Conservation (phyloP, 2,888 invertebrate species). For the Megalurothrips usitatus region DNA sequence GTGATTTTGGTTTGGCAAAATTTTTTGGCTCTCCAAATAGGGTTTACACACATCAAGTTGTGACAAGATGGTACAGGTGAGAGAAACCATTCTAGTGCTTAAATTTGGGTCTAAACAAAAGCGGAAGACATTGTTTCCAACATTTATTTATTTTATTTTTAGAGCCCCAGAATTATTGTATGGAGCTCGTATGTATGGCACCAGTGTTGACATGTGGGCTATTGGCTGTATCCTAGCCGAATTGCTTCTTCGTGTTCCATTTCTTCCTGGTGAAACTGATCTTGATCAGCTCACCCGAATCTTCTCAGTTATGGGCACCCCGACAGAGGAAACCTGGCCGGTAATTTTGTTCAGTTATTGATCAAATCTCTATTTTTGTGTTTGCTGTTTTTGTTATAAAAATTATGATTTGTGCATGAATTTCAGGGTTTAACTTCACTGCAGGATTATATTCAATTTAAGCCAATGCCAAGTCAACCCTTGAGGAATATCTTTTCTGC, state of each 20-base stretch:
- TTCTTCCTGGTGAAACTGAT: slow-evolving; percentile 95
- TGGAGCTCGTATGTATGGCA: slow-evolving; percentile 92
- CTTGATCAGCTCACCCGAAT: slow-evolving; percentile 94
- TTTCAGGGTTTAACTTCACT: slow-evolving; percentile 63
- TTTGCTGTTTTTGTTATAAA: slow-evolving; percentile 14
- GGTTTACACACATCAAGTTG: slow-evolving; percentile 95
- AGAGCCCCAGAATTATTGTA: slow-evolving; percentile 90
- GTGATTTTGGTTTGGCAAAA: slow-evolving; percentile 98
- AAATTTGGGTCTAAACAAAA: slow-evolving; percentile 31
- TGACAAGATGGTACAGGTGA: slow-evolving; percentile 87
- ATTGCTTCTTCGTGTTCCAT: slow-evolving; percentile 80
- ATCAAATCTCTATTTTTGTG: not conserved
- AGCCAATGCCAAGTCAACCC: slow-evolving; percentile 76
- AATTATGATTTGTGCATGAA: slow-evolving; percentile 29
- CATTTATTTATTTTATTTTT: slow-evolving; percentile 37
- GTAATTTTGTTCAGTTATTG: slow-evolving; percentile 45
- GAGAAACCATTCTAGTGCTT: slow-evolving; percentile 30
- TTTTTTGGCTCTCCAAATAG: slow-evolving; percentile 95
- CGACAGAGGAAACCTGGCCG: slow-evolving; percentile 89
- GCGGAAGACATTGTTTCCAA: not conserved
- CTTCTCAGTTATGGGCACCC: slow-evolving; percentile 89
- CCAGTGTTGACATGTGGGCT: slow-evolving; percentile 98
- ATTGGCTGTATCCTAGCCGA: slow-evolving; percentile 97
- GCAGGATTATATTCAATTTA: slow-evolving; percentile 91
- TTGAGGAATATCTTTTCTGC: slow-evolving; percentile 92